Base-by-base conservation (phyloP, 1,140 invertebrate species). In the Campoletis sonorensis region DNA sequence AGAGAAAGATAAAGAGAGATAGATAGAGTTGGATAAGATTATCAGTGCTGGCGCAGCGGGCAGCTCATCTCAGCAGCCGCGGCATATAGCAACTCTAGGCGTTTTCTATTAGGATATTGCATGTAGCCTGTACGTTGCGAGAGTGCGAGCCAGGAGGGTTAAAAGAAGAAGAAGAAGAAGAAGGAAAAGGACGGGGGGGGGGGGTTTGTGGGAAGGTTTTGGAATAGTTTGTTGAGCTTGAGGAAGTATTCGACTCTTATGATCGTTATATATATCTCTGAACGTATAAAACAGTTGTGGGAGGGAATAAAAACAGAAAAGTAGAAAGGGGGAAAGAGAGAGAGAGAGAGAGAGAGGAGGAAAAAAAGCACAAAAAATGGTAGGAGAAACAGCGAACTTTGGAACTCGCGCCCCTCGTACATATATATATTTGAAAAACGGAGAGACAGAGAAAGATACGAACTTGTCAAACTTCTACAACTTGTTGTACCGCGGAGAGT, bases 11-110 rank as follows among this genome's bases (percentile, higher is more conserved):
- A 23, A 33, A 51, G 40, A 37, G 26, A 26, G 68, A 49, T 61
- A 58, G 83, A 49, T 61, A 58, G 83, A 80, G 58, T 58, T 54
- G 79, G 54, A 64, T 70, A 78, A 83, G 83, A 87, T 90, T 88
- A 89, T 92, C 89, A 90, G 87, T 91, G 87, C 81, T 90, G 87
- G 88, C 76, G 73, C 89, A 91, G 88, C 88, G 87, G 86, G 88
- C 90, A 92, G 88, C 86, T 87, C 86, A 88, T 91, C 86, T 88
- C 85, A 88, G 86, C 89, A 90, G 90, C 87, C 89, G 88, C 89
- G 86, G 88, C 88, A 89, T 90, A 89, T 91, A 90, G 88, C 89
- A 90, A 88, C 89, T 78, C 58, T 90, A 88, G 26, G 85, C 87
- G 84, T 89, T 88, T 45, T 89, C 89, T 91, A 91, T 89, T 86